These are phyloP conservation scores for Falco rusticolus DNA, from an alignment of 2,797 vertebrate genomes.

Conservation along the genomic window DNA sequence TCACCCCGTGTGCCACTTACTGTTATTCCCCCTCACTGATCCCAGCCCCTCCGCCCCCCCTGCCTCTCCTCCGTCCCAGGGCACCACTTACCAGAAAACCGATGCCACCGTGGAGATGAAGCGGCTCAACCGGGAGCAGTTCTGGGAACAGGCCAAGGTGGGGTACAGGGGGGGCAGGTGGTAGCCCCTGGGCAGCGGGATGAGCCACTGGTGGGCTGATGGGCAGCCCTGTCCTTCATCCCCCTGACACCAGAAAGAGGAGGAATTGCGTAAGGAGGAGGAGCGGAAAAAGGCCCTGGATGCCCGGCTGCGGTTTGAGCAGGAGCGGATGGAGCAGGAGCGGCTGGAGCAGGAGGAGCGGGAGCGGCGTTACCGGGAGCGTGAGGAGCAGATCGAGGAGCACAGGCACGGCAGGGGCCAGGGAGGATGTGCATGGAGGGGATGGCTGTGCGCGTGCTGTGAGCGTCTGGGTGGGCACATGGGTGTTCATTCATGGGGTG, in stretches of 20 bases:
- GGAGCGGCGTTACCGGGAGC: constrained; percentile 85
- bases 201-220: rapidly evolving
- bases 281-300: constrained; percentile 89
- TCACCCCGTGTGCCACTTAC: background rate
- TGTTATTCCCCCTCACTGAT: background rate
- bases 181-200: rapidly evolving
- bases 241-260: constrained; percentile 85
- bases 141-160: constrained; percentile 98
- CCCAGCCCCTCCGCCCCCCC: constrained; percentile 1
- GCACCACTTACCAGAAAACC: constrained; percentile 94
- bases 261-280: constrained; percentile 94
- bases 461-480: background rate
- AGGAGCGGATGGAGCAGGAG: constrained; percentile 95
- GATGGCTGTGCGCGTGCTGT: rapidly evolving
- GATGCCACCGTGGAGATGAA: constrained; percentile 97
- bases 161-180: rapidly evolving
- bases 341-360: constrained; percentile 89
- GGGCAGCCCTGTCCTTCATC: background rate
- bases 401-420: constrained; percentile 79
- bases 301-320: constrained; percentile 90
- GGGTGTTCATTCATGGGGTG: background rate
- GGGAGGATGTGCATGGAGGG: rapidly evolving
- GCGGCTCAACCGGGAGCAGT: constrained; percentile 95
- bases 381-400: constrained; percentile 89
- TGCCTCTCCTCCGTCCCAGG: constrained; percentile 75